These are phyloP conservation scores for Ennomos erosarius DNA, from an alignment of 2,888 invertebrate genomes.

Conservation along the genomic window DNA sequence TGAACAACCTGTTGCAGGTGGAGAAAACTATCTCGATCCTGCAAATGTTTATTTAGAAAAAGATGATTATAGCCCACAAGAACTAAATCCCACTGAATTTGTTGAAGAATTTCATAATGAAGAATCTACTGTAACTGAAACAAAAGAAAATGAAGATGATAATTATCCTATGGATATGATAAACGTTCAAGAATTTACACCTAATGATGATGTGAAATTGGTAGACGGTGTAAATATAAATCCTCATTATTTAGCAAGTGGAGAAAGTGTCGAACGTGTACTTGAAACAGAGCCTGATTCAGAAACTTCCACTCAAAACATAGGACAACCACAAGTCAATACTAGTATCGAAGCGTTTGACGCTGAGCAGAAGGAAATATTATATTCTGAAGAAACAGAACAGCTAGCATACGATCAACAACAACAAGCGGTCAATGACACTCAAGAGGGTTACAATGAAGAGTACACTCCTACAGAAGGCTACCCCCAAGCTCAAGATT, in stretches of 20 bases:
- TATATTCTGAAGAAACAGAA: slow-evolving; percentile 58
- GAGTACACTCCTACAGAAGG: slow-evolving; percentile 44
- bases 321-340: slow-evolving; percentile 26
- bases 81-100: slow-evolving; percentile 36
- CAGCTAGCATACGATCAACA: slow-evolving; percentile 51
- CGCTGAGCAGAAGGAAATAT: slow-evolving; percentile 64
- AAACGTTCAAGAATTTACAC: slow-evolving; percentile 45
- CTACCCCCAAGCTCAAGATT: slow-evolving; percentile 53
- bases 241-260: slow-evolving; percentile 35
- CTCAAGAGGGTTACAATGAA: slow-evolving; percentile 45
- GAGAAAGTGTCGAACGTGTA: slow-evolving; percentile 29
- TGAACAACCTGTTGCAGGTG: slow-evolving; percentile 27
- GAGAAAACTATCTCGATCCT: slow-evolving; percentile 23
- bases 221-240: slow-evolving; percentile 45
- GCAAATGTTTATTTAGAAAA: slow-evolving; percentile 40
- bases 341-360: slow-evolving; percentile 61
- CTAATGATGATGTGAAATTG: slow-evolving; percentile 39
- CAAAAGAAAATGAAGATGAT: slow-evolving; percentile 28
- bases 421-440: slow-evolving; percentile 37
- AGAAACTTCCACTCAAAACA: slow-evolving; percentile 13
- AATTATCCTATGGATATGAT: slow-evolving; percentile 46
- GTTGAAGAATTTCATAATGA: slow-evolving; percentile 35
- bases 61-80: slow-evolving; percentile 37
- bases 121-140: slow-evolving; percentile 24
- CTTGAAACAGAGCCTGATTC: slow-evolving; percentile 16